Base-by-base conservation (phyloP, 37 sponge, comb jelly and placozoan genomes). In the Eunapius fragilis region DNA sequence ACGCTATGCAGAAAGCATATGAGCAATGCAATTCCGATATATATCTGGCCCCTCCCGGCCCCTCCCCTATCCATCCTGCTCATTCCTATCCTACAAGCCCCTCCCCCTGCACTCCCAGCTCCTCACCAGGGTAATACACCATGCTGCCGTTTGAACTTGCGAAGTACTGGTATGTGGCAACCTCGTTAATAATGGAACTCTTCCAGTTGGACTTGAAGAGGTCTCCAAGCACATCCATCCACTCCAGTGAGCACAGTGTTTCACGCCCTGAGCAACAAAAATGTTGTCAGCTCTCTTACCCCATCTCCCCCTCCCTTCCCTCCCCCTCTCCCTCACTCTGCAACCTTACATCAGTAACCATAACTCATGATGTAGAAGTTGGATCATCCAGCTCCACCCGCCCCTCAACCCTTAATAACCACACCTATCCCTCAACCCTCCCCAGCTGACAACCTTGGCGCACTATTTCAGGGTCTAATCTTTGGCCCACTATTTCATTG, bases 161-260 rank as follows among this genome's bases (percentile, higher is more conserved):
- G 26, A 89, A 36, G 72, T 83, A 89, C 37, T 83, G 84, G 31
- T 11, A 50, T 10, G 37, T 19, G 4, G 47, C 76, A 35, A 25
- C 0, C 1, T 26, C 26, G 17, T 9, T 32, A 23, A 27, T 22
- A 33, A 30, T 47, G 17, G 69, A 28, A 68, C 7, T 58, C 9
- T 83, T 37, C 83, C 11, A 67, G 23, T 74, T 25, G 28, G 35
- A 67, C 30, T 11, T 45, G 31, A 83, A 89, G 27, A 48, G 84
- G 7, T 67, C 36, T 0, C 72, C 78, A 0, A 89, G 75, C 47
- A 49, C 26, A 26, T 72, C 74, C 30, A 80, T 84, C 90, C 90
- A 89, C 70, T 89, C 37, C 25, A 71, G 69, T 71, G 85, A 89
- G 36, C 90, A 89, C 41, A 89, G 75, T 12, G 58, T 58, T 17